Base-by-base conservation (phyloP, 53 echinoderm and acorn worm species). In the Hippasteria phrygiana region DNA sequence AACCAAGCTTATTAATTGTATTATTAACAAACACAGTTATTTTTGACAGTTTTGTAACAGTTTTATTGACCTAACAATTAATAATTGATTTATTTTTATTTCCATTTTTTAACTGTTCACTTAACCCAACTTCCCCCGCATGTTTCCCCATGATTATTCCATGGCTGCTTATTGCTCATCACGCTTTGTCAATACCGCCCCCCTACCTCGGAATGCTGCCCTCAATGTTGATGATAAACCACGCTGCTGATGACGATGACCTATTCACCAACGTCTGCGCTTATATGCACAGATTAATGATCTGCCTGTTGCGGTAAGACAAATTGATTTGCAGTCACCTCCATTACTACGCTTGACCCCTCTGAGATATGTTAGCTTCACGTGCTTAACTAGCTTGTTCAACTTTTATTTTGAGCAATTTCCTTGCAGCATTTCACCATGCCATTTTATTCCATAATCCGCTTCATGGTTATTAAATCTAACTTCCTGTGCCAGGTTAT, bases 281-380 rank as follows among this genome's bases (percentile, higher is more conserved):
- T 33, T 62, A 14, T 51, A 53, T 63, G 17, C 41, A 80, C 77
- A 93, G 93, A 77, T 89, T 71, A 93, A 93, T 70, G 76, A 93
- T 76, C 93, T 93, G 16, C 89, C 83, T 67, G 93, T 93, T 66
- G 72, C 64, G 93, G 93, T 93, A 93, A 89, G 93, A 89, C 64
- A 4, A n/a, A 36, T 28, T 50, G 48, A 0, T 78, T 72, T 72
- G 71, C 71, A 38, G 38, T 73, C 39, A 74, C 14, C 24, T 27
- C 36, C 46, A 42, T 31, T 29, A n/a, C 20, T 43, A 12, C 4
- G 39, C 27, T 33, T 33, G 24, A 26, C 9, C 37, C 22, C 12
- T 22, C 26, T 42, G 38, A 17, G 18, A 1, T 7, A 29, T 5
- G n/a, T 35, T 27, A 39, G 24, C 8, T 18, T 27, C 55, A 5